Evolutionary conservation across 1,140 invertebrate genomes (phyloP), one percentile per base, ranked within the genome.

Genomic region (Drosophila miranda): DNA sequence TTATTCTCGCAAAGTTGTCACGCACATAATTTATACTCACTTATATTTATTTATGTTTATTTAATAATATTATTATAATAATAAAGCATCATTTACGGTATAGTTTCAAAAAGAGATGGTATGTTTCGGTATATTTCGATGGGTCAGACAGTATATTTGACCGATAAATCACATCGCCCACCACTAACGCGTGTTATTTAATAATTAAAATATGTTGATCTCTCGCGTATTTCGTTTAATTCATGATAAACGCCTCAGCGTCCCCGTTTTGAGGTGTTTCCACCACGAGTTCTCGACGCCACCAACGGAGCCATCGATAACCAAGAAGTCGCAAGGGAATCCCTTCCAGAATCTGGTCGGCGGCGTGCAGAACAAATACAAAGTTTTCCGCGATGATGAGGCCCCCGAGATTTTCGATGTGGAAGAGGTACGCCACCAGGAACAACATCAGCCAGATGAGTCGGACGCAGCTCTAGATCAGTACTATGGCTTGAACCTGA

Each of bases 351-450:
- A 26, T 9, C 51, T 88, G 6, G 46, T 75, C 1, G 74, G 73
- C 16, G 75, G 70, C 21, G 74, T 90, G 44, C 66, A 87, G 30
- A 73, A 58, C 41, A 90, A 90, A 79, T 90, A 89, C 41, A 88
- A 89, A 73, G 38, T 90, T 8, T 90, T 90, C 50, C 76, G 92
- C 1, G 95, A 95, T 77, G 91, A 93, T 58, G 94, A 95, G 83
- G 90, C 94, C 9, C 68, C 91, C 0, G 80, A 95, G 53, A 94
- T 96, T 63, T 93, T 94, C 70, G 94, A 96, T 81, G 93, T 95
- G 3, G 92, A 92, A 45, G 95, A 95, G 77, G 94, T 94, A 82
- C 91, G 89, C 28, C 86, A 92, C 51, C 68, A 90, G 26, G 77
- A 93, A 16, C 45, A 49, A 0, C 59, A 81, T 0, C 28, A 48